phyloP scores from a whole-genome alignment of 2,797 vertebrate genomes.

The Pteronotus mesoamericanus region DNA sequence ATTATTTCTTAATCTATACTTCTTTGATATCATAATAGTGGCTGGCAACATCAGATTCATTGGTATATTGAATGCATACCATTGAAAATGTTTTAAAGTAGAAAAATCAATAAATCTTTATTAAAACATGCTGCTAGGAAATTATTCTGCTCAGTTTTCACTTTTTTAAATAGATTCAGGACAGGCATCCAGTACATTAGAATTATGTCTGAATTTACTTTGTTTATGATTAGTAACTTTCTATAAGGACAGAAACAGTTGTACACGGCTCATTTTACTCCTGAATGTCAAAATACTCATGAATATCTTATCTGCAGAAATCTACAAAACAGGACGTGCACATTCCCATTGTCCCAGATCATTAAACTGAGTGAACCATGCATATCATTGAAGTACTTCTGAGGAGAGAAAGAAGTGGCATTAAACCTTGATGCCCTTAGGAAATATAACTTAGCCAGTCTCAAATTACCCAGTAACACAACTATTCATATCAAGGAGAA shows the following conservation, averaged over 20 bases:
- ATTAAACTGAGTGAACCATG: conserved; percentile 33
- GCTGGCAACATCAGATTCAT: background rate
- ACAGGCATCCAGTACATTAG: background rate
- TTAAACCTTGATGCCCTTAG: conserved; percentile 24
- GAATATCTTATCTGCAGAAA: background rate
- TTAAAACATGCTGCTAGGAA: background rate
- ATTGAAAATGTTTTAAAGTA: conserved; percentile 24
- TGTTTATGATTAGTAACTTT: background rate
- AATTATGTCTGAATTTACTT: conserved; percentile 6
- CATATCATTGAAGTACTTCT: background rate
- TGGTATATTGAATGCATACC: background rate
- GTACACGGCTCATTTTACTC: background rate
- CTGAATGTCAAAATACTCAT: conserved; percentile 1
- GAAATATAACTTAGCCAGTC: background rate
- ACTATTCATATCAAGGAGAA: background rate
- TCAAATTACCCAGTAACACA: background rate
- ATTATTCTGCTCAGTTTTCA: background rate
- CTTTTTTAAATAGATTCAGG: conserved; percentile 7
- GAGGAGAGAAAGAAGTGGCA: background rate
- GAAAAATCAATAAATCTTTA: background rate
- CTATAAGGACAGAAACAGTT: background rate
- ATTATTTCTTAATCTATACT: conserved; percentile 34
- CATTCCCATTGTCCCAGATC: background rate
- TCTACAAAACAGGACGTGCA: background rate
- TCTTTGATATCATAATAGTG: background rate